Evolutionary conservation across 2,113 vertebrate species (phyloP).

Genomic region (Strix uralensis): DNA sequence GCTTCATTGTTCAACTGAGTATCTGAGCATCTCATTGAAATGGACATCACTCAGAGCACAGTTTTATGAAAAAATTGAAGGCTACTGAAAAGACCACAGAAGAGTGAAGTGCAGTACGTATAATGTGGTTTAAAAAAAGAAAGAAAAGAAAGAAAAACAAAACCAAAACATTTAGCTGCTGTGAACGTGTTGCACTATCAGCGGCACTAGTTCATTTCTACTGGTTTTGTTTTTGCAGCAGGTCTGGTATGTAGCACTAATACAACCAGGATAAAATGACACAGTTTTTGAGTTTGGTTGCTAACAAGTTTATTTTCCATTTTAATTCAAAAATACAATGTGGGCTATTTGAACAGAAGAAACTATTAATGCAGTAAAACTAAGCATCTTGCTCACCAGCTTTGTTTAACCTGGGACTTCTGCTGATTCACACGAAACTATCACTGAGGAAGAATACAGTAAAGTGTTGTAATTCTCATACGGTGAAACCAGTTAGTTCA

Average conservation of each 20-base stretch:
- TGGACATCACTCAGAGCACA: background rate
- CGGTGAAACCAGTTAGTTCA: background rate
- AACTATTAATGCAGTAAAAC: background rate
- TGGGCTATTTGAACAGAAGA: background rate
- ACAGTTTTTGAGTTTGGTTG: background rate
- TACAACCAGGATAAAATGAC: background rate
- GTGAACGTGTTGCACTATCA: background rate
- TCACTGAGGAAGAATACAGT: conserved; percentile 6
- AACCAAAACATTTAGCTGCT: background rate
- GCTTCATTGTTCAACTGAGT: background rate
- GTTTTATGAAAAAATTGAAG: background rate
- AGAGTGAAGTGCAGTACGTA: background rate
- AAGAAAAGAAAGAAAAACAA: background rate
- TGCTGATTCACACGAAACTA: conserved; percentile 10
- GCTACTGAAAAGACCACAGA: background rate
- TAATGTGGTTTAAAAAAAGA: background rate
- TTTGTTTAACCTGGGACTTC: background rate
- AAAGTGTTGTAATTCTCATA: background rate
- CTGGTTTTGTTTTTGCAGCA: background rate
- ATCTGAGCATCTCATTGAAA: background rate
- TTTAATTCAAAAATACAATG: background rate
- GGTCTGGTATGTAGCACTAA: background rate
- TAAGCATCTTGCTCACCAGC: background rate
- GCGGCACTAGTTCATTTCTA: background rate
- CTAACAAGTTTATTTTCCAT: background rate